Percentiles rank a stretch among this genome's conserved stretches.
phyloP scores from a whole-genome alignment of 2,797 vertebrate genomes.

The Squalus acanthias region DNA sequence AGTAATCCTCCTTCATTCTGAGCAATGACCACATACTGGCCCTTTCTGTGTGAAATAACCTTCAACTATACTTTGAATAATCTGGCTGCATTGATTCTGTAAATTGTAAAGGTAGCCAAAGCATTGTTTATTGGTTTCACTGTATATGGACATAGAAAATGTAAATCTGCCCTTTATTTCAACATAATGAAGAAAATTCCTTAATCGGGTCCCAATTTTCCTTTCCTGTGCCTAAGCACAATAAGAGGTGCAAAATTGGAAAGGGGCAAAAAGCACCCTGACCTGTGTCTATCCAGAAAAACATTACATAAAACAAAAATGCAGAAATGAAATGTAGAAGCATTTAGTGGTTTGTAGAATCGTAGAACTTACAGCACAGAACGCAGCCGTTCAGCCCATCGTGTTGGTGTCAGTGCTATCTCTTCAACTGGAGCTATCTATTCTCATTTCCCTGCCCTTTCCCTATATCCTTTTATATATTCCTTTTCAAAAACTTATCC shows the following conservation, averaged over 20 bases:
- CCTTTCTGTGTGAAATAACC: conserved; percentile 9
- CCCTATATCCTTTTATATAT: background rate
- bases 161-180: background rate
- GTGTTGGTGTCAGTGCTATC: background rate
- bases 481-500: background rate
- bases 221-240: background rate
- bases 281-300: background rate
- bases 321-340: background rate
- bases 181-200: background rate
- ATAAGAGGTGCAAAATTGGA: background rate
- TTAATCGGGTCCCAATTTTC: background rate
- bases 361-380: background rate
- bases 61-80: background rate
- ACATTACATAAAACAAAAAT: background rate
- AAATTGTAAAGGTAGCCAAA: conserved; percentile 6
- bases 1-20: conserved; percentile 25
- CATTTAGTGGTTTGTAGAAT: background rate
- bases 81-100: background rate
- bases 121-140: background rate
- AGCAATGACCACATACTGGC: conserved; percentile 21
- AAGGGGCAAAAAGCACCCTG: background rate
- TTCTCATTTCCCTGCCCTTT: background rate
- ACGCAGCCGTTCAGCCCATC: background rate
- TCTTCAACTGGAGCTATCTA: background rate
- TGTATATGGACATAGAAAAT: background rate